Evolutionary conservation across 2,888 invertebrate genomes (phyloP).

Genomic region (Folsomia candida): DNA sequence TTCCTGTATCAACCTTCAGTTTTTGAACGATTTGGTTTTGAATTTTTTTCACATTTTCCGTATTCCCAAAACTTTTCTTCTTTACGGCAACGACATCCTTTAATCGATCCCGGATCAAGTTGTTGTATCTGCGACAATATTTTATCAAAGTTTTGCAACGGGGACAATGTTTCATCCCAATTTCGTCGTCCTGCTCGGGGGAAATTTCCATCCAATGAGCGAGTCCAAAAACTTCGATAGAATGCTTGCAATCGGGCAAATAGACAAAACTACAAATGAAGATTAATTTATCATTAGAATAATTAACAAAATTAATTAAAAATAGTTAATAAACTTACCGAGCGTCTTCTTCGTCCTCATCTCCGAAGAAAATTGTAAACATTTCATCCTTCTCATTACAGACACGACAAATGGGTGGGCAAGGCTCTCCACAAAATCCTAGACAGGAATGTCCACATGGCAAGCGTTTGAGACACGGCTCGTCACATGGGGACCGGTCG

Average conservation of each 20-base stretch:
- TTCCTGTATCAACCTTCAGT: not conserved
- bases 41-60: not conserved
- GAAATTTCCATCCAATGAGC: conserved; percentile 50
- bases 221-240: conserved; percentile 54
- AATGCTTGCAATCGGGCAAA: conserved; percentile 53
- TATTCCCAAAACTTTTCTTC: conserved; percentile 50
- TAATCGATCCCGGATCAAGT: conserved; percentile 17
- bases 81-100: conserved; percentile 45
- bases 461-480: conserved; percentile 52
- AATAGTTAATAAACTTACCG: too few relatives aligned
- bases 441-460: conserved; percentile 56
- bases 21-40: conserved; percentile 2
- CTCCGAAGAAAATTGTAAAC: conserved; percentile 19
- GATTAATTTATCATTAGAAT: too few relatives aligned
- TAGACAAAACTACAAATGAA: too few relatives aligned
- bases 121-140: conserved; percentile 26
- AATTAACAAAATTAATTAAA: too few relatives aligned
- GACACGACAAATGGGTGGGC: conserved; percentile 61
- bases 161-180: conserved; percentile 23
- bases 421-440: conserved; percentile 70
- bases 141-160: conserved; percentile 23
- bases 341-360: conserved; percentile 35
- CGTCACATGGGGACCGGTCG: conserved; percentile 52
- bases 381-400: conserved; percentile 57
- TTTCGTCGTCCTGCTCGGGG: too few relatives aligned